phyloP scores from a whole-genome alignment of 1,140 invertebrate genomes.

The Leguminivora glycinivorella region DNA sequence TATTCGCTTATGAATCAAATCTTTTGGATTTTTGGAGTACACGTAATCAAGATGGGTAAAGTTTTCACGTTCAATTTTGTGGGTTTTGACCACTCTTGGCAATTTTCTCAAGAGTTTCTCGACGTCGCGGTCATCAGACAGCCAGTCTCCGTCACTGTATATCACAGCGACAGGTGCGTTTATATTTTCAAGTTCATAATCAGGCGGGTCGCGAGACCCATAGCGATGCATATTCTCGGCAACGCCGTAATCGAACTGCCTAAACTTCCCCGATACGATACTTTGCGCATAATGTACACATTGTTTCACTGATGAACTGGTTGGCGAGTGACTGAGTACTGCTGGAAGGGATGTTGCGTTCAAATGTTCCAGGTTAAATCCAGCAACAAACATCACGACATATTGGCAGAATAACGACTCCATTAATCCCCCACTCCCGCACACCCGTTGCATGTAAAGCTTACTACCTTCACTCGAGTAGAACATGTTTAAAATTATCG shows the following conservation, averaged over 20 bases:
- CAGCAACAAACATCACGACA: conserved; percentile 36
- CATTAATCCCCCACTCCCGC: conserved; percentile 36
- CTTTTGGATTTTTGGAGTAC: neutral
- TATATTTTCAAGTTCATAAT: conserved; percentile 81
- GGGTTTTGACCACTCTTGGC: neutral
- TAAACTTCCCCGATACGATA: conserved; percentile 68
- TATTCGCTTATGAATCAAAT: neutral
- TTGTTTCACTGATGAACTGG: conserved; percentile 87
- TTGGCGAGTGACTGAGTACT: conserved; percentile 86
- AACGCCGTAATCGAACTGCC: conserved; percentile 69
- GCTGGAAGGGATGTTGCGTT: conserved; percentile 82
- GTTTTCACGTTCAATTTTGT: neutral
- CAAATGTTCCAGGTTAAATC: conserved; percentile 38
- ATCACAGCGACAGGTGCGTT: conserved; percentile 81
- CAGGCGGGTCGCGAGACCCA: conserved; percentile 78
- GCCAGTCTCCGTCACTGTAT: conserved; percentile 82
- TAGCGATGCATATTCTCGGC: conserved; percentile 63
- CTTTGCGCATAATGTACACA: conserved; percentile 84
- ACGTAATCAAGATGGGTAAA: conserved; percentile 1
- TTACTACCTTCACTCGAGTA: conserved; percentile 23
- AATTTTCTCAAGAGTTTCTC: conserved; percentile 42
- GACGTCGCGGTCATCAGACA: conserved; percentile 74
- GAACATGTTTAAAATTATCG: conserved; percentile 38
- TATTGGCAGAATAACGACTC: conserved; percentile 37
- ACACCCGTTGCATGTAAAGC: neutral